Evolutionary conservation across 2,113 vertebrate genomes (phyloP), one percentile per base, ranked within the genome.

Genomic region (Ophiodon elongatus): DNA sequence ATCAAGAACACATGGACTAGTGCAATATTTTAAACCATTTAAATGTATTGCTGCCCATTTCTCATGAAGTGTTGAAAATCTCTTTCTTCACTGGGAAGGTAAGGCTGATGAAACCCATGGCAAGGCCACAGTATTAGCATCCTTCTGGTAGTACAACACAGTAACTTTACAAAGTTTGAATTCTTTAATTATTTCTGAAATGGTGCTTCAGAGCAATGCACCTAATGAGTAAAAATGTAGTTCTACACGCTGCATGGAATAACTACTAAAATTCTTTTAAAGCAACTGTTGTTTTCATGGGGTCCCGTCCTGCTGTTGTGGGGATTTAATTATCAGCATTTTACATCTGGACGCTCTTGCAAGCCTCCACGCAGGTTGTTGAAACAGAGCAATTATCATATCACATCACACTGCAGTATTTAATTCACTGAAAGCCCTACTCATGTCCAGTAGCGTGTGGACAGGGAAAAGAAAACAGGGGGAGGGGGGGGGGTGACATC

Each of bases 401-500:
- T 83, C 66, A 72, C 45, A 82, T 85, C 72, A 81, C 65, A 35
- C 82, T 85, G 82, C 82, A 91, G 84, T 87, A 88, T 92, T 87
- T 82, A 47, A 45, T 79, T 90, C 43, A 73, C 41, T 77, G 14
- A 83, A 78, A 83, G 66, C 52, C 25, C 59, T 39, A 60, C 56
- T 84, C 41, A 23, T 63, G 68, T 78, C 8, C 9, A 47, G 66
- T 39, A 75, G 72, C 17, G 19, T 70, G 62, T 27, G 71, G 60
- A 62, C 50, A 54, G 10, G 66, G 31, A n/a, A n/a, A 79, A 47
- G 63, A 35, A 74, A 85, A 85, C 62, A 39, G 10, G 23, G 15
- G 31, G 56, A 39, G 41, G 45, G 45, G n/a, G n/a, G n/a, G n/a
- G n/a, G n/a, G n/a, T n/a, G n/a, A n/a, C 8, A 65, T 77, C 29